phyloP scores from a whole-genome alignment of 2,113 vertebrate species.

The Camelus dromedarius region DNA sequence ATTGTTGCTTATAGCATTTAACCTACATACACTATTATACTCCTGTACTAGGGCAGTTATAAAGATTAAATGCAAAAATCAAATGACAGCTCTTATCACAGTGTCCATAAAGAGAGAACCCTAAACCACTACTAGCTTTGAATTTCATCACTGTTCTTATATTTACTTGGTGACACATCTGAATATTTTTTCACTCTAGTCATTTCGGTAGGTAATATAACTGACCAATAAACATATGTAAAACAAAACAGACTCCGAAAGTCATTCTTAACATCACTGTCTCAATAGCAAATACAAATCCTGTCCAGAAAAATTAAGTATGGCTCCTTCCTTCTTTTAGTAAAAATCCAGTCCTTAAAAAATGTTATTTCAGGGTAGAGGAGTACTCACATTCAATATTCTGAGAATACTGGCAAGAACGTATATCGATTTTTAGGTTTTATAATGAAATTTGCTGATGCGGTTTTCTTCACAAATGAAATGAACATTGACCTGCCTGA shows the following conservation, averaged over 20 bases:
- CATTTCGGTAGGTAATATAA: background rate
- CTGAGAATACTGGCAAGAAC: constrained; percentile 43
- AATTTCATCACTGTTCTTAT: background rate
- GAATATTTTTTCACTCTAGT: background rate
- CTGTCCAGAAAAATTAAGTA: background rate
- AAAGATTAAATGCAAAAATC: background rate
- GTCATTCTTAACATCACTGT: background rate
- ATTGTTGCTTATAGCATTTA: background rate
- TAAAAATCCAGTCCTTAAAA: constrained; percentile 66
- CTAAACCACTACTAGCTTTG: background rate
- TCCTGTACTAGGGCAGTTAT: background rate
- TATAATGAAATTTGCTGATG: constrained; percentile 77
- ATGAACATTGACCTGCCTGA: constrained; percentile 77
- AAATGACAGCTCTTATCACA: background rate
- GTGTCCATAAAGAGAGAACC: background rate
- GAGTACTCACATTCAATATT: constrained; percentile 70
- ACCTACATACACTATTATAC: background rate
- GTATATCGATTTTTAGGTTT: constrained; percentile 80
- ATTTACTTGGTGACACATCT: too few relatives aligned
- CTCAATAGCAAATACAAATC: background rate
- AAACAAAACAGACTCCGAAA: constrained; percentile 27
- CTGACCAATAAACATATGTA: background rate
- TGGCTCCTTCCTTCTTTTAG: background rate
- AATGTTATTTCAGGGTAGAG: constrained; percentile 50
- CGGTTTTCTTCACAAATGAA: constrained; percentile 82